Evolutionary conservation across 1,140 invertebrate genomes (phyloP), one percentile per base, ranked within the genome.

Genomic region (Leptopilina boulardi): DNA sequence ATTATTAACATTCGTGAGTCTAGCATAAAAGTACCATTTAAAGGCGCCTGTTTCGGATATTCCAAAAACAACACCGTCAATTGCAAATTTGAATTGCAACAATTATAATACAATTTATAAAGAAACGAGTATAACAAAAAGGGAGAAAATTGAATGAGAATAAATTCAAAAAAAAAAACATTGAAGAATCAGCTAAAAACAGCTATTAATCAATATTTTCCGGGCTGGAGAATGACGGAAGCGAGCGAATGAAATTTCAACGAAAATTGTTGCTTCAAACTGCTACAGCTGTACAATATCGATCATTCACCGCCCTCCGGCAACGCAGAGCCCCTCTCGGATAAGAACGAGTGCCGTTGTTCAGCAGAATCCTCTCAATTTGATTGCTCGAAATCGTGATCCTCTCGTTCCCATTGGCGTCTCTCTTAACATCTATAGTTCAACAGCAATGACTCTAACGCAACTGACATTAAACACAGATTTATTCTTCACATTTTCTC

Each of bases 291-390:
- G 44, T 51, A 51, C n/a, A 51, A 51, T 51, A 51, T 51, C 47
- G 47, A 51, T 51, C 47, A 51, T 51, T 51, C n/a, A 51, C 47
- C n/a, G 47, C 47, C 47, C 47, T 18, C n/a, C 47, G 47, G 47
- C 47, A 51, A 51, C 1, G 15, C 13, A 47, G 11, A n/a, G n/a
- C n/a, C 44, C 13, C 2, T n/a, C 41, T 51, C 15, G 47, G 47
- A 51, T 51, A 51, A 51, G 47, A 51, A 51, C 47, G 47, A 51
- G 47, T 51, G 47, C 47, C 47, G 47, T 51, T 51, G 47, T 51
- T 51, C 47, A 18, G 13, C 44, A n/a, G 13, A 51, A 51, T 51
- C 47, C 47, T 18, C 47, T 51, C 47, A 51, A 51, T 51, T 51
- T 51, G 15, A 51, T 51, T 51, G 47, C 47, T 51, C 47, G 47